These are phyloP conservation scores for Nesogale talazaci DNA, from an alignment of 2,113 vertebrate genomes.

Conservation along the genomic window DNA sequence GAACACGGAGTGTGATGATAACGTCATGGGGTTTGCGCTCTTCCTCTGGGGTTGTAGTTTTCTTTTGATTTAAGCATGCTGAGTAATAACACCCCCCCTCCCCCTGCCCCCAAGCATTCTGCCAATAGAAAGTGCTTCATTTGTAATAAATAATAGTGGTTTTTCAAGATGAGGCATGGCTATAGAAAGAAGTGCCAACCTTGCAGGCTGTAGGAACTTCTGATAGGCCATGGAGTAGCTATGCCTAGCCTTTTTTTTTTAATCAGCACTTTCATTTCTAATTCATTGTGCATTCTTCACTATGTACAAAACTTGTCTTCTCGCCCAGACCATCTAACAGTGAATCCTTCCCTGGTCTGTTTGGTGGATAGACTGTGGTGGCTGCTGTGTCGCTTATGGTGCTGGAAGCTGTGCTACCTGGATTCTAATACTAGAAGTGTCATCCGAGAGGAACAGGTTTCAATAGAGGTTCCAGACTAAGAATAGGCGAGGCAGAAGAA, in stretches of 20 bases:
- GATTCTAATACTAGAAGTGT: no score
- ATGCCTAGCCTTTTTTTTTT: not conserved
- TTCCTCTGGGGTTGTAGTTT: slow-evolving; percentile 24
- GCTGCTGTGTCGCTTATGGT: no score
- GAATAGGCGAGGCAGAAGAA: no score
- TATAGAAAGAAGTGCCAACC: slow-evolving; percentile 40
- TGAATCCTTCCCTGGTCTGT: no score
- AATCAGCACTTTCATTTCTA: not conserved
- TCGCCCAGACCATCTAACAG: not conserved
- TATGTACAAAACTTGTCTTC: slow-evolving; percentile 1
- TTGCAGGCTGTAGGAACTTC: not conserved
- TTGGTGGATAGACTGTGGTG: no score
- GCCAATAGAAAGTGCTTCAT: slow-evolving; percentile 72
- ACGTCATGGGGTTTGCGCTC: slow-evolving; percentile 18
- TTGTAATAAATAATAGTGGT: slow-evolving; percentile 74
- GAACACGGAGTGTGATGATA: not conserved
- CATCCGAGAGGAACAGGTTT: no score
- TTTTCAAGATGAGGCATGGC: slow-evolving; percentile 53
- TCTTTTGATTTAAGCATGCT: slow-evolving; percentile 70
- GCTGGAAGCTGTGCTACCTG: no score
- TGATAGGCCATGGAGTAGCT: not conserved
- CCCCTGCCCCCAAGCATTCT: slow-evolving; percentile 65
- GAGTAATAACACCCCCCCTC: slow-evolving; percentile 73
- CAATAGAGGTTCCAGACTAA: no score
- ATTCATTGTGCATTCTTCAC: not conserved